Base-by-base conservation (phyloP, 2,113 vertebrate genomes). In the Cyanoliseus patagonus region DNA sequence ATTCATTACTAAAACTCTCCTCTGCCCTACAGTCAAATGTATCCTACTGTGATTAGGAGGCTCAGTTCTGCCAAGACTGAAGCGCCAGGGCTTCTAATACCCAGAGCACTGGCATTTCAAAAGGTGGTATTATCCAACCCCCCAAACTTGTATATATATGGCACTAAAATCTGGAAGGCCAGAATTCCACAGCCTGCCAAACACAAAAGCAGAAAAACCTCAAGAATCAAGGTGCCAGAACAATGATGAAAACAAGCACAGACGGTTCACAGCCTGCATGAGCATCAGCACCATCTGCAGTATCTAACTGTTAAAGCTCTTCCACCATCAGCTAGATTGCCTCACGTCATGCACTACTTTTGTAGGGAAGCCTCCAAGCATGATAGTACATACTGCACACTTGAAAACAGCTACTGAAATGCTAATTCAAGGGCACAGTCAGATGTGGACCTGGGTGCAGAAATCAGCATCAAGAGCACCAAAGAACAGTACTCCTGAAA, bases 371-470 rank as follows among this genome's bases (percentile, higher is more conserved):
- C 24, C 55, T 86, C 37, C 49, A 39, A 39, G 57, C 44, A 23
- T 0, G 5, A 10, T 1, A 39, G 8, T 16, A 28, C 1, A 3
- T 10, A 64, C 55, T 11, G 33, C 49, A 57, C 3, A 0, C 25
- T 15, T 35, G 33, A 33, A 57, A 70, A 39, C 17, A 28, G 17
- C 31, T 55, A 53, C 16, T 16, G 33, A 66, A 76, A 46, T n/a
- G 27, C 31, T 77, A 10, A 49, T 33, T 55, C 67, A 51, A 73
- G 31, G 10, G 35, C 23, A 17, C 24, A 14, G 5, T 22, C 79
- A 59, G 30, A 44, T 30, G 37, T 15, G 10, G 20, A 35, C 55
- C 18, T 51, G 37, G 30, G 55, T 46, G 42, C n/a, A 35, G 55
- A 88, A 84, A 41, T 16, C 37, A 75, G 13, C 55, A 80, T 33